These are phyloP conservation scores for Corythornis cristatus DNA, from an alignment of 2,113 vertebrate genomes.

Conservation along the genomic window DNA sequence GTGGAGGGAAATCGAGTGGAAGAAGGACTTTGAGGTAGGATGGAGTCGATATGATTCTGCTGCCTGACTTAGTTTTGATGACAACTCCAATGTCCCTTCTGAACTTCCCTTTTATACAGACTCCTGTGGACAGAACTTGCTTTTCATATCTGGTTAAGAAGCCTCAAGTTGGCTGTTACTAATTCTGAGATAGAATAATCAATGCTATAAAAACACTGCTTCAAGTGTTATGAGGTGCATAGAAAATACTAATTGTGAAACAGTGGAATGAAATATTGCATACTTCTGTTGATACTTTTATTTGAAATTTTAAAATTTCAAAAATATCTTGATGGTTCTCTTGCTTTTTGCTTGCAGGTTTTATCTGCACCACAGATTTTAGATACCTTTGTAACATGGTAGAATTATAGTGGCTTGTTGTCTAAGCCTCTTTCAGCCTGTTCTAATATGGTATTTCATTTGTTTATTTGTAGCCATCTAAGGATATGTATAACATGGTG, in stretches of 20 bases:
- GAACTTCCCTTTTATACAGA: background rate
- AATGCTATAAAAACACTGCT: background rate
- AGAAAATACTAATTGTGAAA: background rate
- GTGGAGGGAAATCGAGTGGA: background rate
- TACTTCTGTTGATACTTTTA: background rate
- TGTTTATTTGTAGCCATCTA: background rate
- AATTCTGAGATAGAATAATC: background rate
- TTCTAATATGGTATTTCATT: background rate
- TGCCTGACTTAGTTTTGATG: background rate
- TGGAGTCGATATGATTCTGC: background rate
- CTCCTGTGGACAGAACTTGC: background rate
- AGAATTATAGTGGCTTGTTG: background rate
- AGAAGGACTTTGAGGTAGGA: background rate
- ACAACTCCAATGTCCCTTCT: background rate
- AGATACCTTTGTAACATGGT: background rate
- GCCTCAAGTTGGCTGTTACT: background rate
- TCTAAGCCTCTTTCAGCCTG: background rate
- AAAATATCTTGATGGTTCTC: background rate
- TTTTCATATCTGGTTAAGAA: background rate
- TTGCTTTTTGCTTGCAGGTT: background rate
- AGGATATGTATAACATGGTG: background rate
- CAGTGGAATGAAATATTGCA: background rate
- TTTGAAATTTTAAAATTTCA: background rate
- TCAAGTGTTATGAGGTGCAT: background rate
- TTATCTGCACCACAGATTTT: background rate